Evolutionary conservation across 1,140 invertebrate species (phyloP).

Genomic region (Ridgeia piscesae): DNA sequence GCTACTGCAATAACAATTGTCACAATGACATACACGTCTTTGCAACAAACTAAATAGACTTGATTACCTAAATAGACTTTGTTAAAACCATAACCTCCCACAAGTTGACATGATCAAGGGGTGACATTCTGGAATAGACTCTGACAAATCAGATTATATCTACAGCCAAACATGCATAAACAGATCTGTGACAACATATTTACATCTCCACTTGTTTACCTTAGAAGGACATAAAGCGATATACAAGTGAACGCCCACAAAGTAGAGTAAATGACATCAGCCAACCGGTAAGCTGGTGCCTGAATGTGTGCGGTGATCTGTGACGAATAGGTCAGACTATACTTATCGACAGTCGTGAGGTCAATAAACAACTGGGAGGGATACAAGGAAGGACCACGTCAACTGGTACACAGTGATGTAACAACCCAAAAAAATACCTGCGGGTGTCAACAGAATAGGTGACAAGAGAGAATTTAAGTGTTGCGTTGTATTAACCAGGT

Average conservation of each 20-base stretch:
- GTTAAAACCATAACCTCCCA: background rate
- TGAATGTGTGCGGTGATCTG: background rate
- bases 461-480: background rate
- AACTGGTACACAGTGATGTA: background rate
- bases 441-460: no score
- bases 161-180: background rate
- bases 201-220: background rate
- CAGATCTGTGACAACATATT: background rate
- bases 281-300: background rate
- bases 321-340: background rate
- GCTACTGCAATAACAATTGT: no score
- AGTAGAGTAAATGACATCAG: background rate
- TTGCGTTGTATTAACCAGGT: no score
- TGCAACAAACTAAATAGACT: background rate
- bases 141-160: background rate
- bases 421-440: background rate
- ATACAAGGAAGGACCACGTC: background rate
- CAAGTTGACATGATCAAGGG: no score
- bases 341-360: background rate
- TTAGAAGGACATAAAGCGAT: background rate
- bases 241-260: background rate
- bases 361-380: background rate
- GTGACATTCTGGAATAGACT: background rate
- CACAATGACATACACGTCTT: background rate
- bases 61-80: background rate